Base-by-base conservation (phyloP, 2,888 invertebrate genomes). In the Hoplodrina ambigua region DNA sequence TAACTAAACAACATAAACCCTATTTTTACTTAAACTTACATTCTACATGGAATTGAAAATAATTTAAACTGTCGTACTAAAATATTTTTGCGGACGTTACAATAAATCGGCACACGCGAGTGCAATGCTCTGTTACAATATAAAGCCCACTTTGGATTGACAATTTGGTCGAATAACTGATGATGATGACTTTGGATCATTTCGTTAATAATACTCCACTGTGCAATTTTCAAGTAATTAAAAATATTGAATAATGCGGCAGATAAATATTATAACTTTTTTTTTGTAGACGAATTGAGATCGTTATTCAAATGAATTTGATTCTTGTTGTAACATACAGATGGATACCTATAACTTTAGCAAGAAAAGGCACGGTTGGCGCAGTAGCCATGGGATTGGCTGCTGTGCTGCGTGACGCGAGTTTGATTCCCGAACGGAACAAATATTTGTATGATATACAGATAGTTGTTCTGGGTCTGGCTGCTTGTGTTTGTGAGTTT, bases 81-180 rank as follows among this genome's bases (percentile, higher is more conserved):
- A 60, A 57, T 70, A 72, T 66, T 80, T 86, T 59, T 89, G 87
- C 87, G 37, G 84, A 81, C 88, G 64, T 67, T 90, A 82, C 87
- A 19, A 58, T 72, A 75, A 87, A 83, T 85, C 82, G 81, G 79
- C 73, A 76, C 82, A 80, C 65, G 59, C 77, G 66, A 85, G 86
- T 80, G 76, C 85, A 81, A 85, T 85, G 83, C 82, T 85, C 85
- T 8, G 60, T 72, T 17, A 70, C 62, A 76, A 57, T 62, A 53
- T 60, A 53, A 8, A 19, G 41, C 56, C 61, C 79, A 61, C 61
- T 56, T 57, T 78, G 58, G 37, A 66, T 58, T 61, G 61, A 62
- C 69, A 57, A 62, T 76, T 69, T 61, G n/a, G 30, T 55, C 55
- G 44, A 56, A 52, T 52, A 59, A 49, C 50, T 52, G 52, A 37